Conservation (phyloP, 1,140 invertebrate species). For the Lepidurus apus region DNA sequence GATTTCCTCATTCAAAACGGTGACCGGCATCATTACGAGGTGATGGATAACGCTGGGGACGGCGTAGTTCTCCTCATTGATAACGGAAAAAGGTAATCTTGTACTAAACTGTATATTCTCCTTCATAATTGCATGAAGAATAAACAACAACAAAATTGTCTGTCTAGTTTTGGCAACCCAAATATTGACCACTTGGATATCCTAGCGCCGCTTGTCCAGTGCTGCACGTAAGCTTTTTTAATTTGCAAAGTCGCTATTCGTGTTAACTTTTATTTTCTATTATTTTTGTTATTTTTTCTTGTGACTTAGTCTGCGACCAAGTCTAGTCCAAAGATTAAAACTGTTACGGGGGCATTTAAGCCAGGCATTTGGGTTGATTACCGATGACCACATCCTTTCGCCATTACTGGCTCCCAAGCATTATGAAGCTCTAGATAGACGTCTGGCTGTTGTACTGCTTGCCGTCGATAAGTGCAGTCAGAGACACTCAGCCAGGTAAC, state of each 20-base stretch:
- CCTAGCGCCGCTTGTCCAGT: conserved; percentile 81
- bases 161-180: conserved; percentile 71
- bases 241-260: background rate
- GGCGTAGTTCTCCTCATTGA: conserved; percentile 75
- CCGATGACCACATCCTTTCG: conserved; percentile 47
- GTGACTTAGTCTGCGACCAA: conserved; percentile 36
- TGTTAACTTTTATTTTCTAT: conserved; percentile 1
- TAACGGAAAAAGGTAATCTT: conserved; percentile 74
- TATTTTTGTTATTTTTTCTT: conserved; percentile 32
- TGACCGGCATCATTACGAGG: conserved; percentile 87
- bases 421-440: conserved; percentile 69
- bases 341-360: conserved; percentile 51
- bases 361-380: conserved; percentile 48
- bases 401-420: conserved; percentile 67
- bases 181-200: conserved; percentile 75
- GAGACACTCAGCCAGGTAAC: background rate
- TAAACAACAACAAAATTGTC: conserved; percentile 15
- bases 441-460: conserved; percentile 64
- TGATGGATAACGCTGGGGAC: conserved; percentile 55
- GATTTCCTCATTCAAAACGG: conserved; percentile 94
- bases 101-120: conserved; percentile 32
- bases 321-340: conserved; percentile 15
- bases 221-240: conserved; percentile 67
- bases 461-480: conserved; percentile 64
- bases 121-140: conserved; percentile 20